phyloP scores from a whole-genome alignment of 2,888 invertebrate species.

The Drosophila mettleri region DNA sequence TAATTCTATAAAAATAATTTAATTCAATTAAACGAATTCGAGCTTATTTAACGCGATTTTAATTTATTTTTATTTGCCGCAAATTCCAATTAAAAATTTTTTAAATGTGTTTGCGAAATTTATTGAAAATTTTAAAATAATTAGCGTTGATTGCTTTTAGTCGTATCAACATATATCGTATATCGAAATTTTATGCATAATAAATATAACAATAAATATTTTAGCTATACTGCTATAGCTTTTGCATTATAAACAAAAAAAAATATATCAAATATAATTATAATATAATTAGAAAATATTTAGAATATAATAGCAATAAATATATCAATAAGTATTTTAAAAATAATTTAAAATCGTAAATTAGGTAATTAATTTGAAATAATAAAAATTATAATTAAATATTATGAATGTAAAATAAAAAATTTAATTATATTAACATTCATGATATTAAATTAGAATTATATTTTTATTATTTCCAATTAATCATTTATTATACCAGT shows the following conservation, averaged over 20 bases:
- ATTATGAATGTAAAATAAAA: too few relatives aligned
- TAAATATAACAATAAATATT: not conserved
- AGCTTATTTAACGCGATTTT: not conserved
- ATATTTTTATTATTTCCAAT: too few relatives aligned
- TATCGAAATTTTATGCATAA: not conserved
- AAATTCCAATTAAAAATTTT: not conserved
- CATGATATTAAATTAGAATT: too few relatives aligned
- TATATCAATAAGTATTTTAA: not conserved
- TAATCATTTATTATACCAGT: too few relatives aligned
- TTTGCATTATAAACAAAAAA: not conserved
- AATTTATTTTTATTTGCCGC: constrained; percentile 1
- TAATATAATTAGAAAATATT: not conserved
- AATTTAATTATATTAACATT: too few relatives aligned
- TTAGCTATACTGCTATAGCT: not conserved
- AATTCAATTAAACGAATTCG: not conserved
- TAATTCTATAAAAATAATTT: not conserved
- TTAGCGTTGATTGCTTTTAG: not conserved
- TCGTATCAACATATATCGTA: not conserved
- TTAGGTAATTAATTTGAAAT: too few relatives aligned
- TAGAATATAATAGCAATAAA: not conserved
- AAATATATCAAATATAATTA: not conserved
- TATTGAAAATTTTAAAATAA: constrained; percentile 11
- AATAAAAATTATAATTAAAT: too few relatives aligned
- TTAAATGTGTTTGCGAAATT: not conserved
- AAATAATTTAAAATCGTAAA: not conserved